Evolutionary conservation across 2,797 vertebrate species (phyloP).

Genomic region (Rhinoraja longicauda): DNA sequence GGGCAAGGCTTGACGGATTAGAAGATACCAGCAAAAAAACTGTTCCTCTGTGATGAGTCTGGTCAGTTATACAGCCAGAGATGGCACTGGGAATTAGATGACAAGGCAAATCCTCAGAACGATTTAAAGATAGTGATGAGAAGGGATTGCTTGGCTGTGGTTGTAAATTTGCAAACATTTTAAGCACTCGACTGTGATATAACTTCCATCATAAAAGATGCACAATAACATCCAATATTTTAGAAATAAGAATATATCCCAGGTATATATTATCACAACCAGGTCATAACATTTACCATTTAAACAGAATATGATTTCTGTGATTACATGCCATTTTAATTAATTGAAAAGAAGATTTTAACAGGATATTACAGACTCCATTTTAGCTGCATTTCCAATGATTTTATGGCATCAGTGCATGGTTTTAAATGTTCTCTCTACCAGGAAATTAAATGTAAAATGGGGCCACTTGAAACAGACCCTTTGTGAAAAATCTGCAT

Average conservation of each 20-base stretch:
- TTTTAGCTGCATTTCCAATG: neutral
- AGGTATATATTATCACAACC: neutral
- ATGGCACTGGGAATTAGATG: neutral
- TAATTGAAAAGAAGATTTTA: neutral
- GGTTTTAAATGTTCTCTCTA: neutral
- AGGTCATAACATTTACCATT: no score
- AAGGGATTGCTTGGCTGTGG: neutral
- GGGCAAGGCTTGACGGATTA: neutral
- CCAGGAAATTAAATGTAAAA: neutral
- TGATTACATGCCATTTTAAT: neutral
- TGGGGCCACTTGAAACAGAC: neutral
- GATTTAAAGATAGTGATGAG: neutral
- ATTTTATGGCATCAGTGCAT: neutral
- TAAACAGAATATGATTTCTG: neutral
- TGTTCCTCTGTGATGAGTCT: neutral
- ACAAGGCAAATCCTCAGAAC: neutral
- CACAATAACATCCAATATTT: neutral
- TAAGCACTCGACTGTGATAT: neutral
- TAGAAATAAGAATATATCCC: neutral
- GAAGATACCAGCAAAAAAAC: neutral
- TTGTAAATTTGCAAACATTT: neutral
- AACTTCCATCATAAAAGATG: neutral
- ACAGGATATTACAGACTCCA: neutral
- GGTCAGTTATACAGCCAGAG: neutral
- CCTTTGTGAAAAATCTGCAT: no score